Evolutionary conservation across 2,888 invertebrate species (phyloP), one percentile per base, ranked within the genome.

Genomic region (Pyrrhosoma nymphula): DNA sequence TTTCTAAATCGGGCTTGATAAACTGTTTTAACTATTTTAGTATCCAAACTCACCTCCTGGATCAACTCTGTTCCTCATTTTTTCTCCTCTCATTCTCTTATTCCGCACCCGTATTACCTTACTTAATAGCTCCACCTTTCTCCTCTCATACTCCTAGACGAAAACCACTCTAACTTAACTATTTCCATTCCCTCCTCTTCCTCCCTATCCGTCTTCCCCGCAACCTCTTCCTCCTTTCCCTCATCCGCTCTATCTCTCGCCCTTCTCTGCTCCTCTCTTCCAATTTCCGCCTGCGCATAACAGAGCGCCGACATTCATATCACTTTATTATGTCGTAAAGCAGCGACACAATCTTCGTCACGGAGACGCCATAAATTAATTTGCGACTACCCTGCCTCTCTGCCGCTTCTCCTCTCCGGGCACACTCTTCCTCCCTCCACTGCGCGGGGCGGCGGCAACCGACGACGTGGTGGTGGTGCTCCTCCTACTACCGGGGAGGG

Each of bases 261-360:
- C 23, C 23, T 35, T 26, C 91, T 16, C 93, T 75, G n/a, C 35
- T 93, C 89, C 23, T 56, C 47, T 56, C 89, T 89, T 56, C 93
- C 93, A 93, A 93, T 93, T 93, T 93, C 93, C 93, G 93, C 69
- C 93, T 75, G 93, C 93, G 93, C 93, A 93, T 93, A 93, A 93
- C 93, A 75, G 93, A 93, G 93, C 93, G 93, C 69, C 93, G 93
- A 93, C 93, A 93, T 93, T 93, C 93, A 93, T 93, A 93, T 93
- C 93, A 93, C 93, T 93, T 93, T 93, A 93, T 93, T 93, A 93
- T 93, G 93, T 93, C 93, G 93, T 93, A 93, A 93, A 93, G 93
- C 93, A 93, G 93, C 69, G 93, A 93, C 93, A 93, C 93, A 93
- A 93, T 93, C 93, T 93, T 93, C 93, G 93, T 93, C 93, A 93